Conservation (phyloP, 2,797 vertebrate species). For the Lepilemur septentrionalis region DNA sequence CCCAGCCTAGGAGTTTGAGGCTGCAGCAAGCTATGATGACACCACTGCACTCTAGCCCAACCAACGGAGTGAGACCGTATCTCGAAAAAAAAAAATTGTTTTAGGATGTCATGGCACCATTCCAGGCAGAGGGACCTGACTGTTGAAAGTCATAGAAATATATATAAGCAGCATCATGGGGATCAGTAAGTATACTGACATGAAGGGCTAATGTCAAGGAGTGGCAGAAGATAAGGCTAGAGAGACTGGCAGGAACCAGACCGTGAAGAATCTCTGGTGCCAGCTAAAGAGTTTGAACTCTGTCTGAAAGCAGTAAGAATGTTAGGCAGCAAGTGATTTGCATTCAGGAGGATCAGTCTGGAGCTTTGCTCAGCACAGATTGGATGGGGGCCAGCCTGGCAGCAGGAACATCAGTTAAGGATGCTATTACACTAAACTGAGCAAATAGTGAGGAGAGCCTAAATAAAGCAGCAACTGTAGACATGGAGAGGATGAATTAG, state of each 20-base stretch:
- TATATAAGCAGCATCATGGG: neutral
- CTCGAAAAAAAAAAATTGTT: neutral
- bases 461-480: neutral
- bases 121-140: neutral
- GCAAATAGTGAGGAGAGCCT: neutral
- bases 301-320: neutral
- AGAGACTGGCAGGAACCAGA: neutral
- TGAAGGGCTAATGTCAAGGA: neutral
- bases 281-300: neutral
- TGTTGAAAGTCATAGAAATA: neutral
- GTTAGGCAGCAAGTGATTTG: constrained; percentile 3
- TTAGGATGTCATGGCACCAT: neutral
- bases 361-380: neutral
- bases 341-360: neutral
- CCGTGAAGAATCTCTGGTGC: neutral
- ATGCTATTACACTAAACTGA: neutral
- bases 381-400: neutral
- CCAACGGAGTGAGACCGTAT: neutral
- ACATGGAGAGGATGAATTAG: neutral
- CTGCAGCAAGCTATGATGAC: neutral
- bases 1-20: neutral
- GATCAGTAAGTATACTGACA: neutral
- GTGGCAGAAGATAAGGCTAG: neutral
- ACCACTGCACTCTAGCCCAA: neutral
- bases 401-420: neutral